phyloP scores from a whole-genome alignment of 2,797 vertebrate species.

The Cetoscarus ocellatus region DNA sequence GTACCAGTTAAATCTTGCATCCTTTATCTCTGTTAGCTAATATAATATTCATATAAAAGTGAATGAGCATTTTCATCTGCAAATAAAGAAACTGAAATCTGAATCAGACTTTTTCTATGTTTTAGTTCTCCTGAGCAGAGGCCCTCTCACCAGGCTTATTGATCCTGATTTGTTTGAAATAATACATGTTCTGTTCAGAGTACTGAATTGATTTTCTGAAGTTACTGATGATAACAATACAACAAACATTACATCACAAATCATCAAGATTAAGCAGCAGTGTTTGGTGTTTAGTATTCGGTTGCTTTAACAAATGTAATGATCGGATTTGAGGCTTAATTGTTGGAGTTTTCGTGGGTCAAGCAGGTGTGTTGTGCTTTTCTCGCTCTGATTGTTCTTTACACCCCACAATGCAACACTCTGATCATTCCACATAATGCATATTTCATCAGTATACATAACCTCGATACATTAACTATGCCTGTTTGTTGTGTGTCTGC shows the following conservation, averaged over 20 bases:
- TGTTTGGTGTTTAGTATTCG: too few species aligned
- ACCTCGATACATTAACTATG: constrained; percentile 55
- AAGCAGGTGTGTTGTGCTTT: constrained; percentile 31
- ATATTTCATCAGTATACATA: constrained; percentile 63
- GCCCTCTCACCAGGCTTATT: background rate
- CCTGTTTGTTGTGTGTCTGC: constrained; percentile 64
- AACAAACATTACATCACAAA: constrained; percentile 6
- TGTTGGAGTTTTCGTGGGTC: constrained; percentile 30
- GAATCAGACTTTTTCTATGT: too few species aligned
- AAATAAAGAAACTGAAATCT: too few species aligned
- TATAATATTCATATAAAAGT: too few species aligned
- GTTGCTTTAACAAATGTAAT: background rate
- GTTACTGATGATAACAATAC: background rate
- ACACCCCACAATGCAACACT: constrained; percentile 33
- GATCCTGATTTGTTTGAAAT: background rate
- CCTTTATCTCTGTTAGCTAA: too few species aligned
- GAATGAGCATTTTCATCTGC: too few species aligned
- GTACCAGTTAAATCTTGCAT: too few species aligned
- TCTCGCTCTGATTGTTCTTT: constrained; percentile 17
- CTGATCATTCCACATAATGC: constrained; percentile 50
- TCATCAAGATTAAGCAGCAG: background rate
- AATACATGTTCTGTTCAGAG: background rate
- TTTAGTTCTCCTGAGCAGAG: too few species aligned
- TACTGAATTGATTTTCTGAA: background rate
- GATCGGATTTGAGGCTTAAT: constrained; percentile 29